A percentile compares a stretch with the other conserved stretches of the same genome.
Conservation (phyloP, 2,797 vertebrate genomes). For the Hydrophis major region DNA sequence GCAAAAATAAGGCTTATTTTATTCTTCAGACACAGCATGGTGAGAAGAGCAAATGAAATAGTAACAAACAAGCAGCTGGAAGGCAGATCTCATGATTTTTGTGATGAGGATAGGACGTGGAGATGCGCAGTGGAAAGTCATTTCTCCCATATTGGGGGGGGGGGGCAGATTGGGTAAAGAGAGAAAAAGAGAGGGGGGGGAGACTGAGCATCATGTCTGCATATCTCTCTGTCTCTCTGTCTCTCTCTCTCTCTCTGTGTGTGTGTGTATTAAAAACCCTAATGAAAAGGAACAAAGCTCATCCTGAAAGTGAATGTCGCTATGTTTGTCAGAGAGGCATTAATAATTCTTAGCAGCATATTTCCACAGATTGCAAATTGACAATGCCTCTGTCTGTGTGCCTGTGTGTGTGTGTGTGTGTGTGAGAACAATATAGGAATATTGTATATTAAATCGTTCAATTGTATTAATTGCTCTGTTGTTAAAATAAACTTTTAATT, state of each 20-base stretch:
- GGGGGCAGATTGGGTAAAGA: background rate
- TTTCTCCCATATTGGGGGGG: background rate
- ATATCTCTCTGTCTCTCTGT: too few relatives aligned
- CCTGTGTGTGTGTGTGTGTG: too few relatives aligned
- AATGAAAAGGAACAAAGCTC: background rate
- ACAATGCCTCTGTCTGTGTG: accelerated
- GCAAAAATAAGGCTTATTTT: background rate
- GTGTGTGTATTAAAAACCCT: too few relatives aligned
- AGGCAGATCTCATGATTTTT: background rate
- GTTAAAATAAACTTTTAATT: constrained; percentile 1
- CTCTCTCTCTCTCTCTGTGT: too few relatives aligned
- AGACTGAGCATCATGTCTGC: accelerated
- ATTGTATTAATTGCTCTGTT: background rate
- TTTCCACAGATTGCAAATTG: background rate
- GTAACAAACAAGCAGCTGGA: constrained; percentile 13
- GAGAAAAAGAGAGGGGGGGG: background rate
- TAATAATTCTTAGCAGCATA: background rate
- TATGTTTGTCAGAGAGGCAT: background rate
- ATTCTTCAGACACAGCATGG: background rate
- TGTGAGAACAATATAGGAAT: background rate
- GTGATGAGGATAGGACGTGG: background rate
- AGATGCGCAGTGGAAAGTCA: background rate
- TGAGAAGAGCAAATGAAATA: background rate
- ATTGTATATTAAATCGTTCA: background rate
- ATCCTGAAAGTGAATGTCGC: background rate